These are phyloP conservation scores for Muschampia plurimacula DNA, from an alignment of 2,888 invertebrate species.

Conservation along the genomic window DNA sequence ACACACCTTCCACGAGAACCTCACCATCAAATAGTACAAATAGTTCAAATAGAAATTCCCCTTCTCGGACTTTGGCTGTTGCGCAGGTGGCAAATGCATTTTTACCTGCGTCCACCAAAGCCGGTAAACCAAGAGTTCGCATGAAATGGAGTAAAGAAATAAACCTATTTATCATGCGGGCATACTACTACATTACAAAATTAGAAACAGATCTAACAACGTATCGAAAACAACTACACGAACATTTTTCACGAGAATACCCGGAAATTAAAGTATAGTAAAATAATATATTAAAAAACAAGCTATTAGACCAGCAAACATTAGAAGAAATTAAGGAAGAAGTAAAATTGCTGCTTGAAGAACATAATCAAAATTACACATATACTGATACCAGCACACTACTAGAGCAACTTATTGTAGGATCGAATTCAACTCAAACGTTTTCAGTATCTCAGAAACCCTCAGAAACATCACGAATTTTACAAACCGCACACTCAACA, in stretches of 20 bases:
- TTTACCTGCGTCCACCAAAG: not conserved
- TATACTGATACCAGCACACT: not conserved
- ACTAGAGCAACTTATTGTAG: not conserved
- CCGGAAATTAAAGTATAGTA: not conserved
- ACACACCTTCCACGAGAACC: not conserved
- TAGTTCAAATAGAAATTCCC: not conserved
- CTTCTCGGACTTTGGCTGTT: not conserved
- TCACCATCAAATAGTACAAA: not conserved
- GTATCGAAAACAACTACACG: not conserved
- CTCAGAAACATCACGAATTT: too few species aligned
- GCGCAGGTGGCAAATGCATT: not conserved
- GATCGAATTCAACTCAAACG: too few species aligned
- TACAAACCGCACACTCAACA: not conserved
- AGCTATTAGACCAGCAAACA: not conserved
- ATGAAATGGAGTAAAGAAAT: not conserved
- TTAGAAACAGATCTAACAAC: not conserved
- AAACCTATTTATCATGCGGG: not conserved
- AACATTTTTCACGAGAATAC: not conserved
- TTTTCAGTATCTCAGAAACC: too few species aligned
- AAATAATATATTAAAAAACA: not conserved
- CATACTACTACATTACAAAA: not conserved
- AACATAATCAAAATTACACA: not conserved
- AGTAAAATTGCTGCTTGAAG: not conserved
- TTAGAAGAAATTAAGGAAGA: not conserved
- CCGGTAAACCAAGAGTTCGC: slow-evolving; percentile 1